Evolutionary conservation across 2,113 vertebrate genomes (phyloP).

Genomic region (Burhinus bistriatus): DNA sequence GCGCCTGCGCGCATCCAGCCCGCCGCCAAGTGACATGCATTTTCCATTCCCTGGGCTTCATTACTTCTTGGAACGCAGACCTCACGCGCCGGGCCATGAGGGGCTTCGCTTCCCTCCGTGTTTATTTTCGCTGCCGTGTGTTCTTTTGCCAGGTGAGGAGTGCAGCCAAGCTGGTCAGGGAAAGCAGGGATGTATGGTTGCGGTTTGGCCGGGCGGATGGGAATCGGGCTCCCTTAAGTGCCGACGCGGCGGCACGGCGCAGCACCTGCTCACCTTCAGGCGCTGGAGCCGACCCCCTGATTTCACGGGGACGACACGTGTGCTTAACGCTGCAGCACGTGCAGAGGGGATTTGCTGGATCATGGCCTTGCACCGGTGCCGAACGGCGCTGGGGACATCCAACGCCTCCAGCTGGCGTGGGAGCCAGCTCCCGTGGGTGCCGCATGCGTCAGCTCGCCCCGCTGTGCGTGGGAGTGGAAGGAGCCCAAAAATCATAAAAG

Average conservation of each 20-base stretch:
- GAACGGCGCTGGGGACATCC: accelerated
- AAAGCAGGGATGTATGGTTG: neutral
- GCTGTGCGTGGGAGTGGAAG: neutral
- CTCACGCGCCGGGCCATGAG: neutral
- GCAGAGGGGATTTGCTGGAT: neutral
- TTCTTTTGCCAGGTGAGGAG: slow-evolving; percentile 55
- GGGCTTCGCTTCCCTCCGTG: neutral
- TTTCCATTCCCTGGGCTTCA: slow-evolving; percentile 28
- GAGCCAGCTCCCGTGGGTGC: neutral
- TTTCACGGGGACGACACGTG: accelerated
- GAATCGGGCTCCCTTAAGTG: neutral
- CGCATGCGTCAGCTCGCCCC: neutral
- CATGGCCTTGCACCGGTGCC: accelerated
- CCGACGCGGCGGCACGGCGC: accelerated
- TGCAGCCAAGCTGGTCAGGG: slow-evolving; percentile 7
- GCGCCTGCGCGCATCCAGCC: neutral
- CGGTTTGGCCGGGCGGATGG: neutral
- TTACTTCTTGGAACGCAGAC: neutral
- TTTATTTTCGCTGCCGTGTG: neutral
- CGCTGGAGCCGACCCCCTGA: accelerated
- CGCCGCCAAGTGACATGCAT: neutral
- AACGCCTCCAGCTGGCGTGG: neutral
- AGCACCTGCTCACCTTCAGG: neutral
- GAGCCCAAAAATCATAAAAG: neutral
- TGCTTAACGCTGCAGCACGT: neutral